A percentile compares a stretch with the other conserved stretches of the same genome.
Evolutionary conservation across 2,113 vertebrate species (phyloP).

Genomic region (Clarias magur): DNA sequence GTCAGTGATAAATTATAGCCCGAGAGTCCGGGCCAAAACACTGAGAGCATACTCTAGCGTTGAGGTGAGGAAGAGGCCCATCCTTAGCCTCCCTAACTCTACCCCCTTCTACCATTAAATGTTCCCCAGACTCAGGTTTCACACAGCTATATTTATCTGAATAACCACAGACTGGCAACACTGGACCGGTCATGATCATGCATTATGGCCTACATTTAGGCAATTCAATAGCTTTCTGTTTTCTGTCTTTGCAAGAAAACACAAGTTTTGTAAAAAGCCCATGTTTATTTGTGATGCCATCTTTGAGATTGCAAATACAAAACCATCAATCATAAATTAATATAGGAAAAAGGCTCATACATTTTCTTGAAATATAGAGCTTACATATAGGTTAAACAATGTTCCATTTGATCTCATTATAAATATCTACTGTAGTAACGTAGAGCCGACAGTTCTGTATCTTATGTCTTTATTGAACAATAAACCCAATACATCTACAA

Average conservation of each 20-base stretch:
- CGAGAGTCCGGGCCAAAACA: conserved; percentile 1
- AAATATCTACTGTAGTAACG: not conserved
- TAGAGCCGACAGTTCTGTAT: too few relatives aligned
- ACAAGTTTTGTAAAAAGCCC: not conserved
- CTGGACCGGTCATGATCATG: conserved; percentile 31
- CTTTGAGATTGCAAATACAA: not conserved
- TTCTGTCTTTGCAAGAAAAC: not conserved
- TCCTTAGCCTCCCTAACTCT: conserved; percentile 17
- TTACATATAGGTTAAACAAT: not conserved
- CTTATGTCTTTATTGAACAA: too few relatives aligned
- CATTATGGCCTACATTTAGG: not conserved
- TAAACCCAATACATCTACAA: too few relatives aligned
- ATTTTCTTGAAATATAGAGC: not conserved
- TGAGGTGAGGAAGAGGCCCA: conserved; percentile 13
- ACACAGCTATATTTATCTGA: conserved; percentile 67
- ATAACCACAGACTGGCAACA: conserved; percentile 53
- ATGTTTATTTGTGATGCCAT: not conserved
- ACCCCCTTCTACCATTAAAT: conserved; percentile 46
- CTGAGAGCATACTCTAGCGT: conserved; percentile 23
- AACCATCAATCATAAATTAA: not conserved
- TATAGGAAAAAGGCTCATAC: not conserved
- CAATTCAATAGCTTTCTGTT: not conserved
- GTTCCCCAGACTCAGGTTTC: conserved; percentile 67
- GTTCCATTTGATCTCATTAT: not conserved
- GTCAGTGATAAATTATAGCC: conserved; percentile 42